These are phyloP conservation scores for Microctenopoma steveboyesi DNA, from an alignment of 2,797 vertebrate genomes.

Conservation along the genomic window DNA sequence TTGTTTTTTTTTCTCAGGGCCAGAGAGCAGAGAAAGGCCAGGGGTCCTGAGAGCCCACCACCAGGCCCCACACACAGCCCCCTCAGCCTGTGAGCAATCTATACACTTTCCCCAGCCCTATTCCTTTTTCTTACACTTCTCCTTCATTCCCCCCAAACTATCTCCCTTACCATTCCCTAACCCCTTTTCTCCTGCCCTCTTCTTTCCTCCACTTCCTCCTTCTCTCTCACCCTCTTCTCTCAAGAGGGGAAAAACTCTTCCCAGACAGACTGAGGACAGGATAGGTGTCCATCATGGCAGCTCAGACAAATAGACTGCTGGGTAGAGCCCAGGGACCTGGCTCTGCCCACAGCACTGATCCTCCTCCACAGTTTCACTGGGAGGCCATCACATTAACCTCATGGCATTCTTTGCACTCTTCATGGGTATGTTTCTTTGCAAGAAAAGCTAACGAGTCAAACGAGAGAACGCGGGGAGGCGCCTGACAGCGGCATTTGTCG, in stretches of 20 bases:
- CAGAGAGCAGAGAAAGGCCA: constrained; percentile 99
- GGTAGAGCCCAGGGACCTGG: constrained; percentile 75
- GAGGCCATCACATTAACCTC: constrained; percentile 86
- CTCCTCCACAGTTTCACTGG: constrained; percentile 80
- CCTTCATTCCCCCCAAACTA: constrained; percentile 64
- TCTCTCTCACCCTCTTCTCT: constrained; percentile 47
- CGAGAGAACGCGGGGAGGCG: constrained; percentile 40
- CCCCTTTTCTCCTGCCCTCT: constrained; percentile 69
- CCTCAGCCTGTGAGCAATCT: constrained; percentile 94
- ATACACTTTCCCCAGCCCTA: constrained; percentile 88
- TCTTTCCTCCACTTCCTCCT: constrained; percentile 29
- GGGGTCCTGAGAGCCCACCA: constrained; percentile 96
- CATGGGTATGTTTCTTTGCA: constrained; percentile 83
- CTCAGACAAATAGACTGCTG: constrained; percentile 81
- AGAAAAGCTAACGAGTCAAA: constrained; percentile 65
- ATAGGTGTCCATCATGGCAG: constrained; percentile 83
- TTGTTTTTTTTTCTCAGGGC: constrained; percentile 86
- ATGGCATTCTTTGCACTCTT: constrained; percentile 90
- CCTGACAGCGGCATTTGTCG: constrained; percentile 30
- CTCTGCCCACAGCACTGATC: constrained; percentile 80
- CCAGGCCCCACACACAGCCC: constrained; percentile 85
- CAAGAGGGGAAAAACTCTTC: constrained; percentile 66
- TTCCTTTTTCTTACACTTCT: constrained; percentile 43
- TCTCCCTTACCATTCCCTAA: constrained; percentile 47
- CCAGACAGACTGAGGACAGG: constrained; percentile 82